A percentile compares a stretch with the other conserved stretches of the same genome.
Conservation (phyloP, 2,113 vertebrate genomes). For the Ovibos moschatus region DNA sequence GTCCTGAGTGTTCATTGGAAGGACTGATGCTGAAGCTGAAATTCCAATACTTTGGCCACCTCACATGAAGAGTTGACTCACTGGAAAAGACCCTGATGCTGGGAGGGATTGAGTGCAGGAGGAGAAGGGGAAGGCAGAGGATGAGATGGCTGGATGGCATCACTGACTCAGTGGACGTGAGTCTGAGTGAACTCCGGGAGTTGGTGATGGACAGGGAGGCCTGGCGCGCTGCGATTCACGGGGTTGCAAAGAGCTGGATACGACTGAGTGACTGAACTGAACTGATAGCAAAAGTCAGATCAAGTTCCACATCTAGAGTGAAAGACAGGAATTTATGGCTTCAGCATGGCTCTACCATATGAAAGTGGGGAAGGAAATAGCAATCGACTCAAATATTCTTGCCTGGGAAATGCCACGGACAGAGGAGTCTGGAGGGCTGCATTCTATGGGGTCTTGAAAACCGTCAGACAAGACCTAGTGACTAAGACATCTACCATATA, state of each 20-base stretch:
- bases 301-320: background rate
- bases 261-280: background rate
- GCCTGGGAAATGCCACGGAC: background rate
- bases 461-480: rapidly evolving
- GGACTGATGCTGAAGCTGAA: background rate
- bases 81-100: background rate
- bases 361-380: background rate
- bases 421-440: background rate
- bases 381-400: background rate
- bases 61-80: background rate
- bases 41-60: background rate
- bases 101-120: background rate
- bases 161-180: rapidly evolving
- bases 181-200: background rate
- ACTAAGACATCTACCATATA: background rate
- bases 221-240: background rate
- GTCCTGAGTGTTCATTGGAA: background rate
- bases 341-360: background rate
- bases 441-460: background rate
- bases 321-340: background rate
- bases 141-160: background rate
- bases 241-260: background rate
- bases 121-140: background rate
- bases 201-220: background rate
- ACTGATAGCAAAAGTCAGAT: background rate